phyloP scores from a whole-genome alignment of 2,797 vertebrate genomes.

The Dendrocincla tyrannina region DNA sequence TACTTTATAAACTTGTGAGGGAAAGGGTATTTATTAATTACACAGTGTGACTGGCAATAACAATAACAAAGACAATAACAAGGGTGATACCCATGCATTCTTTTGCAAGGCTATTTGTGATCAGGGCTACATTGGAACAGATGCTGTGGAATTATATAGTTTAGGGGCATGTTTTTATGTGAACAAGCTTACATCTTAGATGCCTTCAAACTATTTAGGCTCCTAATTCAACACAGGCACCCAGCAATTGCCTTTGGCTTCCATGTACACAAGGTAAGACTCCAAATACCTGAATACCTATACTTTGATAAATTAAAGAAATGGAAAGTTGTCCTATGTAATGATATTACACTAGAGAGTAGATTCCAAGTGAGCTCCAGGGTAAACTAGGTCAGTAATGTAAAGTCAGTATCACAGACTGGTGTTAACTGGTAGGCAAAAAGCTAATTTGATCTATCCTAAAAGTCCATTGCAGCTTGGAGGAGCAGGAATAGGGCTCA shows the following conservation, averaged over 20 bases:
- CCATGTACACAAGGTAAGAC: neutral
- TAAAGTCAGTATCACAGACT: neutral
- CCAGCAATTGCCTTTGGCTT: neutral
- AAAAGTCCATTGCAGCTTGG: neutral
- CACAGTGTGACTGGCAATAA: neutral
- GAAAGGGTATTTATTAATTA: neutral
- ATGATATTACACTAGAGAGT: neutral
- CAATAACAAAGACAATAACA: neutral
- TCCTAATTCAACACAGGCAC: neutral
- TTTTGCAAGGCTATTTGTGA: neutral
- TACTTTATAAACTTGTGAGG: neutral
- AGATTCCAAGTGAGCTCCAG: neutral
- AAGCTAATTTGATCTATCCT: neutral
- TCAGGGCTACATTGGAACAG: neutral
- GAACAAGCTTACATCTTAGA: neutral
- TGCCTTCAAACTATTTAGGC: neutral
- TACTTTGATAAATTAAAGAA: neutral
- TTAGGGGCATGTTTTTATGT: neutral
- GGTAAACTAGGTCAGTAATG: neutral
- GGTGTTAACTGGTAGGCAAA: neutral
- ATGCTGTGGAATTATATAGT: neutral
- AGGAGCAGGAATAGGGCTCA: neutral
- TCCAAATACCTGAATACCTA: neutral
- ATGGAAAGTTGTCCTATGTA: neutral
- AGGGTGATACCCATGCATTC: neutral